Percentiles rank a stretch among this genome's conserved stretches.
Conservation (phyloP, 2,888 invertebrate genomes). For the Tuta absoluta region DNA sequence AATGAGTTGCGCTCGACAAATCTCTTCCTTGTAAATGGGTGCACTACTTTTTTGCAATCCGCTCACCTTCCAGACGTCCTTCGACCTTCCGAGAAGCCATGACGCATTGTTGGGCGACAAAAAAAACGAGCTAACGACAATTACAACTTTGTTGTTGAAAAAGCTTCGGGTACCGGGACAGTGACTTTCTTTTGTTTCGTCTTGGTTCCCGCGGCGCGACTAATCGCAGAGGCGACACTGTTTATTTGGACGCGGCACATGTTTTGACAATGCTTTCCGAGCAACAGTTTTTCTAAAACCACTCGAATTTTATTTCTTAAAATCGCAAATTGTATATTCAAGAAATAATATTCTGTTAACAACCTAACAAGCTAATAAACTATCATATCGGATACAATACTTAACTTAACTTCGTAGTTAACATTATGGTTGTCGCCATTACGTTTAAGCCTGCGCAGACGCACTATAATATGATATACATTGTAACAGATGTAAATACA, state of each 20-base stretch:
- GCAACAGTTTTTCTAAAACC: conserved; percentile 27
- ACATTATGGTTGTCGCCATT: conserved; percentile 31
- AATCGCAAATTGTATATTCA: conserved; percentile 37
- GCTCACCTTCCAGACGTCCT: conserved; percentile 59
- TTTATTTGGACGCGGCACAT: conserved; percentile 52
- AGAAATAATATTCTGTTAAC: conserved; percentile 32
- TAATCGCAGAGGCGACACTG: conserved; percentile 58
- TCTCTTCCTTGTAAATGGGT: conserved; percentile 52
- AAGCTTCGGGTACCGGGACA: conserved; percentile 51
- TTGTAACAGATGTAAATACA: conserved; percentile 71
- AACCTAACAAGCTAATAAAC: conserved; percentile 34
- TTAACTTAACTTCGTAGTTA: conserved; percentile 23
- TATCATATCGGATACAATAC: conserved; percentile 28
- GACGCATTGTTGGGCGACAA: conserved; percentile 50
- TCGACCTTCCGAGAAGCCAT: conserved; percentile 68
- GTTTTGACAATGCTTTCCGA: conserved; percentile 58
- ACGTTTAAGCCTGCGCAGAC: conserved; percentile 42
- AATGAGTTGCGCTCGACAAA: conserved; percentile 62
- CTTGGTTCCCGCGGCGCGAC: conserved; percentile 51
- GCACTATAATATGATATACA: conserved; percentile 45
- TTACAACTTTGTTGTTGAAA: conserved; percentile 63
- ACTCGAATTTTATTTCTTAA: conserved; percentile 19
- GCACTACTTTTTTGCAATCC: conserved; percentile 56
- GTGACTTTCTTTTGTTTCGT: conserved; percentile 69
- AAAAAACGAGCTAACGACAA: conserved; percentile 56